Evolutionary conservation across 2,888 invertebrate species (phyloP), one percentile per base, ranked within the genome.

Genomic region (Stomorhina lunata): DNA sequence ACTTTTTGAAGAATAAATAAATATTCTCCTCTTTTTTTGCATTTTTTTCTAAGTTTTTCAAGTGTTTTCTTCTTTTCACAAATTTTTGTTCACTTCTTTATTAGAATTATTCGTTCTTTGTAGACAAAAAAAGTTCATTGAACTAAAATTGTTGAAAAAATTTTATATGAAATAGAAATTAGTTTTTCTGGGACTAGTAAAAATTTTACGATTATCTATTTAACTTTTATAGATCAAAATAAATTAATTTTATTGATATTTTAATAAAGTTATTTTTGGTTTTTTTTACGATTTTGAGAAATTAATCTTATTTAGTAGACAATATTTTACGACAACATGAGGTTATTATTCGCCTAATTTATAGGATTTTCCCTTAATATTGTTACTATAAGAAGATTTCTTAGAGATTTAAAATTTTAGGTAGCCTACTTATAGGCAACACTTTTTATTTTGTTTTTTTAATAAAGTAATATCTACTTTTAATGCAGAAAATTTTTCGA

Each of bases 191-290:
- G 25, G 15, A 76, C 25, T 17, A 55, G 20, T 3, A 63, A 55
- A 57, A 37, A 43, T 57, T 66, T 48, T 76, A 76, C 57, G 68
- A 76, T 40, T 76, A 50, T 68, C 48, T 6, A 50, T 68, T 68
- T 40, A 50, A 59, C 3, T 59, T 73, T 32, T 15, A 17, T 20
- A 22, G 17, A 37, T 10, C 4, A 12, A 7, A 27, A 59, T 27
- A 45, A 27, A 4, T n/a, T n/a, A 10, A 29, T 53, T 73, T 63
- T 63, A 53, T 40, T 63, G 63, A 63, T 73, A 63, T 63, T 75
- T 55, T 55, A 55, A 65, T 37, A 68, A 68, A 27, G n/a, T n/a
- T n/a, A n/a, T 66, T 48, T 27, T 72, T 72, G 55, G 22, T 53
- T 53, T 73, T 59, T 34, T 4, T 45, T 15, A 25, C 17, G 12